Conservation (phyloP, 2,797 vertebrate genomes). For the Cyprinella venusta region DNA sequence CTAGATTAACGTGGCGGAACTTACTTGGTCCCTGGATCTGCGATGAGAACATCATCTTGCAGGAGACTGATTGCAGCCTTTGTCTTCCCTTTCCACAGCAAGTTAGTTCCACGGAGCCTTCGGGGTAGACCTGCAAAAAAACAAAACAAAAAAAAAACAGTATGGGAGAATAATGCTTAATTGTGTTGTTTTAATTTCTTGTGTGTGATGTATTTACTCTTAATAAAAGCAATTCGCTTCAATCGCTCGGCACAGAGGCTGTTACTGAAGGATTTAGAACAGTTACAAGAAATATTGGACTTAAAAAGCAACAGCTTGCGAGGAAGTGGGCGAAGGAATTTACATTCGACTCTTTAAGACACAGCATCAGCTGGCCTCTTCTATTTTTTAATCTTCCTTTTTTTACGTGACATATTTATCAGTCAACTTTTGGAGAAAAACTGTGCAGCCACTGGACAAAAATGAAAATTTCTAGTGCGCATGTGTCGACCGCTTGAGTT, state of each 20-base stretch:
- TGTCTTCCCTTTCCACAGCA: slow-evolving; percentile 92
- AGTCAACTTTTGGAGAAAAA: background rate
- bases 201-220: background rate
- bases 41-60: slow-evolving; percentile 89
- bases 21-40: slow-evolving; percentile 93
- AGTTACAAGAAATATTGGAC: too few species aligned
- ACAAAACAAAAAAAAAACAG: too few species aligned
- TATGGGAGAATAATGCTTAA: slow-evolving; percentile 10
- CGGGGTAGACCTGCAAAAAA: slow-evolving; percentile 84
- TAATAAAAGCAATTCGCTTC: background rate
- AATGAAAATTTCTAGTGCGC: too few species aligned
- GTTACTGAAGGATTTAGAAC: too few species aligned
- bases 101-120: slow-evolving; percentile 87
- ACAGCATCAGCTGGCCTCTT: background rate
- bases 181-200: background rate
- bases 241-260: too few species aligned
- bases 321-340: too few species aligned
- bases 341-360: background rate
- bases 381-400: background rate
- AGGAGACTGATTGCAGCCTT: slow-evolving; percentile 88
- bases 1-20: slow-evolving; percentile 26
- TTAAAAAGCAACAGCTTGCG: too few species aligned
- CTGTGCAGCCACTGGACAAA: background rate
- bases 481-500: too few species aligned
- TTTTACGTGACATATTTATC: background rate